These are phyloP conservation scores for Danio jaintianensis DNA, from an alignment of 2,797 vertebrate species.

Conservation along the genomic window DNA sequence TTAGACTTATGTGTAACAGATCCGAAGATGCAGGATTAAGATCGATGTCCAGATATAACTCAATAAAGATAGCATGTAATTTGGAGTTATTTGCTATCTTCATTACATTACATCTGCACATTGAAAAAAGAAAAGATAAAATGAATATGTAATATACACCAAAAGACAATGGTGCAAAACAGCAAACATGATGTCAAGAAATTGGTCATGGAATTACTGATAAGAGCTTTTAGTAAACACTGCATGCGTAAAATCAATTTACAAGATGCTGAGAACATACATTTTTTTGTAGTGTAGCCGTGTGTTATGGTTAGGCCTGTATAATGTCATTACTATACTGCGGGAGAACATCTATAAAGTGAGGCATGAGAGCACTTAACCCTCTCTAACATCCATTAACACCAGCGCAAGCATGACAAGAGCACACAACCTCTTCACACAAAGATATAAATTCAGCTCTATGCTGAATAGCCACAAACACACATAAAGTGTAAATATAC, in stretches of 20 bases:
- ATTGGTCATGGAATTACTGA: neutral
- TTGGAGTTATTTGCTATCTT: constrained; percentile 5
- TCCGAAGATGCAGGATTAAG: neutral
- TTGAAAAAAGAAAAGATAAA: neutral
- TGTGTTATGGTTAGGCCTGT: constrained; percentile 5
- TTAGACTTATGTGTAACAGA: constrained; percentile 10
- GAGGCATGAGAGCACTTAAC: constrained; percentile 28
- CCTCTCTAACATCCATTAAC: constrained; percentile 15
- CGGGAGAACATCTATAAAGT: constrained; percentile 5
- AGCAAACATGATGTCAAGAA: neutral
- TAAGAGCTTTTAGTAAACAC: neutral
- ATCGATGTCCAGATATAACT: neutral
- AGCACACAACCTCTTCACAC: constrained; percentile 8
- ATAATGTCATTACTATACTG: constrained; percentile 1
- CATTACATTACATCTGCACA: constrained; percentile 13
- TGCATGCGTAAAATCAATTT: neutral
- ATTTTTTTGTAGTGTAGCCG: neutral
- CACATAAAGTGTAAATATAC: neutral
- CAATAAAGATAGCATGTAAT: constrained; percentile 8
- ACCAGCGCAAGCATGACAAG: constrained; percentile 14
- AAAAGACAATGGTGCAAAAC: neutral
- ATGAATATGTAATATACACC: neutral
- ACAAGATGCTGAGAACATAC: neutral
- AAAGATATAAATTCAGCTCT: neutral
- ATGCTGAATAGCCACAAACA: neutral